phyloP scores from a whole-genome alignment of 2,888 invertebrate genomes.

The Drosophila sordidapex region DNA sequence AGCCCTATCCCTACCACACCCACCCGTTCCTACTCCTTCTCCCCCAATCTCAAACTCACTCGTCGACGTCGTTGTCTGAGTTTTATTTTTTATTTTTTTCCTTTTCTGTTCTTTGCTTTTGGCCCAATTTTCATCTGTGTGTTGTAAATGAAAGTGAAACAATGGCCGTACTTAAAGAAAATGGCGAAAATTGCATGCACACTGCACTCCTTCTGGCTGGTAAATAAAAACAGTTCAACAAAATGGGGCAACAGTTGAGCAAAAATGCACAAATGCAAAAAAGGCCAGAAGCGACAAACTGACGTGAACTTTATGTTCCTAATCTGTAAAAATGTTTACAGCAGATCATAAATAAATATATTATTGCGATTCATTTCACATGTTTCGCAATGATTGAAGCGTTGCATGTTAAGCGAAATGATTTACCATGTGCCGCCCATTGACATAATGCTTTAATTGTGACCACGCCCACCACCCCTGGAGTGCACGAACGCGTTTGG shows the following conservation, averaged over 20 bases:
- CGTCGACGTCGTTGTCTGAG: slow-evolving; percentile 44
- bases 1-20: slow-evolving; percentile 8
- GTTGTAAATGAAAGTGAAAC: slow-evolving; percentile 76
- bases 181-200: slow-evolving; percentile 78
- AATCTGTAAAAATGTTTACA: neutral
- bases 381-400: neutral
- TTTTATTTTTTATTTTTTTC: slow-evolving; percentile 29
- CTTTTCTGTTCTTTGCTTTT: slow-evolving; percentile 48
- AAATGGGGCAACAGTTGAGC: slow-evolving; percentile 26
- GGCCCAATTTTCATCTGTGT: slow-evolving; percentile 73
- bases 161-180: slow-evolving; percentile 77
- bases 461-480: slow-evolving; percentile 22
- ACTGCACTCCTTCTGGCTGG: slow-evolving; percentile 41
- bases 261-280: slow-evolving; percentile 3
- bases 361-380: neutral
- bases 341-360: neutral
- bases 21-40: neutral
- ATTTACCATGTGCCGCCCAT: slow-evolving; percentile 11
- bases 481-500: slow-evolving; percentile 34
- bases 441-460: slow-evolving; percentile 62
- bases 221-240: slow-evolving; percentile 50
- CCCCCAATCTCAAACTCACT: neutral
- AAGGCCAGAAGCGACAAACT: slow-evolving; percentile 22
- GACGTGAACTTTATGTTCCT: neutral
- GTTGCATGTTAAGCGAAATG: neutral